Evolutionary conservation across 2,888 invertebrate species (phyloP).

Genomic region (Epsilonema sp.): DNA sequence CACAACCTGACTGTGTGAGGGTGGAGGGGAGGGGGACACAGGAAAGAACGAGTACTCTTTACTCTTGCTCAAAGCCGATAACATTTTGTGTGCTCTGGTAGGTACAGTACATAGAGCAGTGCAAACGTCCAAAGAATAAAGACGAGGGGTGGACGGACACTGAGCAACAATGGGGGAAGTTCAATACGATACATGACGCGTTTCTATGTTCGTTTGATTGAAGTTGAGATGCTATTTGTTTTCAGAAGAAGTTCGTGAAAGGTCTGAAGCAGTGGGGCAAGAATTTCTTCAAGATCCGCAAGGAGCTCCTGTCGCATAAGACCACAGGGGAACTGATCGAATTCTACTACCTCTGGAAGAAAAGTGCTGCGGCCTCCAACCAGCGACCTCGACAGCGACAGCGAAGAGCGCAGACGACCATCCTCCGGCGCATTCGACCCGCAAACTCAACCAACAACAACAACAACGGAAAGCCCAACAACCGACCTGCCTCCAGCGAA

Average conservation of each 20-base stretch:
- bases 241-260: slow-evolving; percentile 61
- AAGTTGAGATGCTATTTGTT: too few relatives aligned
- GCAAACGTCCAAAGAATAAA: too few relatives aligned
- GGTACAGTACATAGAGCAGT: too few relatives aligned
- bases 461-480: slow-evolving; percentile 16
- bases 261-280: slow-evolving; percentile 94
- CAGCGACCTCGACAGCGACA: slow-evolving; percentile 72
- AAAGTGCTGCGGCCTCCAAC: slow-evolving; percentile 88
- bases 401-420: slow-evolving; percentile 44
- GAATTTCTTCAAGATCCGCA: slow-evolving; percentile 90
- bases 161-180: too few relatives aligned
- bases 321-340: slow-evolving; percentile 91
- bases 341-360: slow-evolving; percentile 99
- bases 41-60: too few relatives aligned
- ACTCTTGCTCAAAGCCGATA: too few relatives aligned
- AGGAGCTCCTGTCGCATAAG: slow-evolving; percentile 85
- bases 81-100: not conserved
- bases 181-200: too few relatives aligned
- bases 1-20: too few relatives aligned
- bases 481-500: slow-evolving; percentile 31
- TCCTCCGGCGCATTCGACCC: slow-evolving; percentile 52
- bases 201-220: too few relatives aligned
- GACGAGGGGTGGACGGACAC: too few relatives aligned
- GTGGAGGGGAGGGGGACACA: too few relatives aligned
- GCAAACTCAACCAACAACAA: slow-evolving; percentile 10